These are phyloP conservation scores for Oncorhynchus keta DNA, from an alignment of 2,113 vertebrate genomes.

Conservation along the genomic window DNA sequence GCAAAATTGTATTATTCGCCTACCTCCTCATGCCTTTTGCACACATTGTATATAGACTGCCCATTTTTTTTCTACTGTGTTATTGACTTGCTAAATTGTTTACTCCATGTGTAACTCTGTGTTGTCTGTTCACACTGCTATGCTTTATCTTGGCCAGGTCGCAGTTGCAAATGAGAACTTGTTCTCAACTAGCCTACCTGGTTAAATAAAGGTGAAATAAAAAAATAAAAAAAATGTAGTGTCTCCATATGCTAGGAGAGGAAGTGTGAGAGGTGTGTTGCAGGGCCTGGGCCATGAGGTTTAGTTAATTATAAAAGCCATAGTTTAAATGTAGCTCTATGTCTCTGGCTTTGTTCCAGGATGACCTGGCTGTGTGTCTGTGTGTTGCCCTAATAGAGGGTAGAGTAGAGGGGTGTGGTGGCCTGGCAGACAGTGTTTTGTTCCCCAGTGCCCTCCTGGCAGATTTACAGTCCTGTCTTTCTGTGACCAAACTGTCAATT, in stretches of 20 bases:
- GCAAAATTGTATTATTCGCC: no score
- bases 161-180: no score
- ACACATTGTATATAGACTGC: no score
- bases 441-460: conserved; percentile 30
- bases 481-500: conserved; percentile 37
- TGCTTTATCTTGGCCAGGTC: no score
- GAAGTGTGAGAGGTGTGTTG: neutral
- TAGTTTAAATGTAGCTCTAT: conserved; percentile 18
- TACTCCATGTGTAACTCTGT: no score
- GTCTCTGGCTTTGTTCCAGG: conserved; percentile 5
- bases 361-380: conserved; percentile 14
- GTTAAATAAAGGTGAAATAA: no score
- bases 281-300: conserved; percentile 1
- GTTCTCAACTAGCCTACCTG: no score
- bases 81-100: no score
- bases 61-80: no score
- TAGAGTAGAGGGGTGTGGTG: conserved; percentile 21
- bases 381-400: neutral
- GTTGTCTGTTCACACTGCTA: no score
- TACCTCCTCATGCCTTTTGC: no score
- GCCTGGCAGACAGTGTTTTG: conserved; percentile 11
- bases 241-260: neutral
- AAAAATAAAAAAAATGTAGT: no score
- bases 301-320: conserved; percentile 32
- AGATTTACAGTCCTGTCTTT: conserved; percentile 50